These are phyloP conservation scores for Eueremaeus valkanovi DNA, from an alignment of 2,888 invertebrate genomes.

Conservation along the genomic window DNA sequence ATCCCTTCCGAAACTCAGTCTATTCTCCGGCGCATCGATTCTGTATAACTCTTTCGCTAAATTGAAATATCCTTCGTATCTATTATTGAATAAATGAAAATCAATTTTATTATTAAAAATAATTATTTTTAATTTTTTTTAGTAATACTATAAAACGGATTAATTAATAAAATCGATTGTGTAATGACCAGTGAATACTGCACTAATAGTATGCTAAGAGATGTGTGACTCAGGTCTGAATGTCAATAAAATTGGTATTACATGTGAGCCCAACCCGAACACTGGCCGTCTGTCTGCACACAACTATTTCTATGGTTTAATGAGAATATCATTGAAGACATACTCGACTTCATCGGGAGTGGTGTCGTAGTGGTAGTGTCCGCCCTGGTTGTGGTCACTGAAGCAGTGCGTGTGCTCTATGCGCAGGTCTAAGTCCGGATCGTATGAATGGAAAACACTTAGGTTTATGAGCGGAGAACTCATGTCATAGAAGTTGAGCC, in stretches of 20 bases:
- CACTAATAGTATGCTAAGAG: too few species aligned
- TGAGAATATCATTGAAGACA: slow-evolving; percentile 49
- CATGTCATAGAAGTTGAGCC: slow-evolving; percentile 90
- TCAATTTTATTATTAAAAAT: neutral
- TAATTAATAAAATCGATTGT: too few species aligned
- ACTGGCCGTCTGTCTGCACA: too few species aligned
- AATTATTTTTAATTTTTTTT: neutral
- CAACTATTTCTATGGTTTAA: too few species aligned
- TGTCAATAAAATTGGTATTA: too few species aligned
- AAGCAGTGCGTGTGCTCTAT: slow-evolving; percentile 92
- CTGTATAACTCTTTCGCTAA: slow-evolving; percentile 60
- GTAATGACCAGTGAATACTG: too few species aligned
- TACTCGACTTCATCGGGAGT: slow-evolving; percentile 83
- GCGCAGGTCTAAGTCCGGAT: slow-evolving; percentile 79
- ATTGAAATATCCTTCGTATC: slow-evolving; percentile 59
- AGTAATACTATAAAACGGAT: neutral
- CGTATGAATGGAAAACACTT: slow-evolving; percentile 78
- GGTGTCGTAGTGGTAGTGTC: slow-evolving; percentile 95
- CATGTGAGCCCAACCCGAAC: too few species aligned
- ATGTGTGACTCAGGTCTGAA: too few species aligned
- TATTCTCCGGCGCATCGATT: slow-evolving; percentile 64
- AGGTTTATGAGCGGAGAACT: slow-evolving; percentile 80
- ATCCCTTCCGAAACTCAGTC: slow-evolving; percentile 71
- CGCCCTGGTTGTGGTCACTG: slow-evolving; percentile 78
- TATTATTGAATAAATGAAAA: slow-evolving; percentile 13